Percentiles rank a stretch among this genome's conserved stretches.
Evolutionary conservation across 2,113 vertebrate genomes (phyloP).

Genomic region (Apistogramma diplotaenia): DNA sequence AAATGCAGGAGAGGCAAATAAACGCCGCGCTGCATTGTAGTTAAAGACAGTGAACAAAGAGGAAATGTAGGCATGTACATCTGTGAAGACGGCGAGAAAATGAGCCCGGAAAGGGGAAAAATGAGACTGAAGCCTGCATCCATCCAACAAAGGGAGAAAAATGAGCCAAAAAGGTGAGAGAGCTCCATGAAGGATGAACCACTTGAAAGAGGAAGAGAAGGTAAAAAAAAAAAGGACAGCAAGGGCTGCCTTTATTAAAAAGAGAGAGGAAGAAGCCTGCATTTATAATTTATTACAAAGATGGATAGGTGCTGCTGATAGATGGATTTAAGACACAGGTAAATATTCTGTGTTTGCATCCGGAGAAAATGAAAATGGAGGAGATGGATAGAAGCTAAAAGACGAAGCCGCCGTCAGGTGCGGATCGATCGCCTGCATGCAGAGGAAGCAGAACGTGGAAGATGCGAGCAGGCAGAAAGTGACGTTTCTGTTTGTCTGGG

Average conservation of each 20-base stretch:
- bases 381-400: not conserved
- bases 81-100: not conserved
- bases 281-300: slow-evolving; percentile 42
- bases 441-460: not conserved
- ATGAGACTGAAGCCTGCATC: not conserved
- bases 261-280: not conserved
- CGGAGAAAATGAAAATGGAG: slow-evolving; percentile 28
- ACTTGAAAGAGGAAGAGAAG: not conserved
- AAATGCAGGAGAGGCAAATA: not conserved
- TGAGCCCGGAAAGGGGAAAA: not conserved
- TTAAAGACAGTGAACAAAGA: not conserved
- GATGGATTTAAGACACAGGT: slow-evolving; percentile 35
- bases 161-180: not conserved
- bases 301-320: slow-evolving; percentile 12
- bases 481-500: not conserved
- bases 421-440: not conserved
- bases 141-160: slow-evolving; percentile 21
- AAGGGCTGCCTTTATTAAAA: not conserved
- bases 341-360: slow-evolving; percentile 17
- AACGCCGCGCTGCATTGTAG: not conserved
- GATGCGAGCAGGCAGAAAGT: not conserved
- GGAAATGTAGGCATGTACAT: not conserved
- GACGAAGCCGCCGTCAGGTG: not conserved
- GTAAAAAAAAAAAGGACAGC: not conserved
- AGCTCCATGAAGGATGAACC: slow-evolving; percentile 3